A percentile compares a stretch with the other conserved stretches of the same genome.
phyloP scores from a whole-genome alignment of 2,113 vertebrate species.

The Nipponia nippon region DNA sequence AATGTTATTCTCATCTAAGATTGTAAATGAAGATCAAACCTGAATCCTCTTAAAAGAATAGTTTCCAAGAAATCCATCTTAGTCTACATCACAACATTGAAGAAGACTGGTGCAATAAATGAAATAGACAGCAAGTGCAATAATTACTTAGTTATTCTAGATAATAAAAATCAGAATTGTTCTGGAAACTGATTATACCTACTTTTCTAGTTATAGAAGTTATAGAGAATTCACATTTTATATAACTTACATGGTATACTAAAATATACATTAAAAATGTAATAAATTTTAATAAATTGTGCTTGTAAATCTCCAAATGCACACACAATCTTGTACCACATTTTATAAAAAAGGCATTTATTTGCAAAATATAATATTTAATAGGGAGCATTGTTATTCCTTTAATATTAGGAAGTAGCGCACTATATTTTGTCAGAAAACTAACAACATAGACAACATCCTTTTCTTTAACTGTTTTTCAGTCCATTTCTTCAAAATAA shows the following conservation, averaged over 20 bases:
- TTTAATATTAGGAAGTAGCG: neutral
- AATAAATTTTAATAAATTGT: neutral
- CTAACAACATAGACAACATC: neutral
- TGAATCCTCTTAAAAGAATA: neutral
- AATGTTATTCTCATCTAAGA: neutral
- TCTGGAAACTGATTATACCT: neutral
- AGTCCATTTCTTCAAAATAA: neutral
- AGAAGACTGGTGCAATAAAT: neutral
- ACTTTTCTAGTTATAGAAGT: neutral
- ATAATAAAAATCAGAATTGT: neutral
- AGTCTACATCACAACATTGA: rapidly evolving
- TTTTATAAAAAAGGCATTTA: neutral
- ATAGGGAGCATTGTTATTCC: rapidly evolving
- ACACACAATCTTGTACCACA: neutral
- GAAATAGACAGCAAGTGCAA: neutral
- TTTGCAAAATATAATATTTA: neutral
- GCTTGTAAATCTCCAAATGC: neutral
- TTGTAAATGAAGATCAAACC: neutral
- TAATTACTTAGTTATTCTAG: neutral
- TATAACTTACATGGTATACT: neutral
- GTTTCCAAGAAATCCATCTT: neutral
- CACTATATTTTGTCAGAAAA: neutral
- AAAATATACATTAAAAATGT: neutral
- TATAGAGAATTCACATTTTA: neutral
- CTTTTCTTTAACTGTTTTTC: neutral